phyloP scores from a whole-genome alignment of 2,888 invertebrate species.

The Lapara coniferarum region DNA sequence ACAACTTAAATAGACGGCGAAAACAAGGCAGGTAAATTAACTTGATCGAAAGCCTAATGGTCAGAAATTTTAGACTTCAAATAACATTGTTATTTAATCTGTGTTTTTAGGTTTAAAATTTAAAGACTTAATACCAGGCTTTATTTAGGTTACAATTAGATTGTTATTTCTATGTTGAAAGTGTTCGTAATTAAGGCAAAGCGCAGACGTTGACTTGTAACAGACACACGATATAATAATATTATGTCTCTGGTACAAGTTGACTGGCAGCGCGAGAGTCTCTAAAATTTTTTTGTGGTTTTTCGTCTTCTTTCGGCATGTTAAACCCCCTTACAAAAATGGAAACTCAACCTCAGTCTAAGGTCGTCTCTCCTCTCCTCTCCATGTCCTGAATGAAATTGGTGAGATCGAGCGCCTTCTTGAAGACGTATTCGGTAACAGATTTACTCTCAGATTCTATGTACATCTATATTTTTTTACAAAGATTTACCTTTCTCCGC shows the following conservation, averaged over 20 bases:
- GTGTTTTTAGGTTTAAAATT: background rate
- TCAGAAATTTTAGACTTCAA: conserved; percentile 4
- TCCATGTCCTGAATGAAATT: conserved; percentile 69
- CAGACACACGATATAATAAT: no score
- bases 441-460: conserved; percentile 85
- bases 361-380: conserved; percentile 62
- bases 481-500: no score
- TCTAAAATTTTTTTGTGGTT: no score
- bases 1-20: conserved; percentile 7
- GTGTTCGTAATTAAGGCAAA: no score
- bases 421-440: conserved; percentile 93
- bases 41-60: conserved; percentile 9
- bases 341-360: conserved; percentile 51
- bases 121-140: background rate
- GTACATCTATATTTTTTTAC: conserved; percentile 76
- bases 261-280: no score
- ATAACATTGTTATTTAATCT: background rate
- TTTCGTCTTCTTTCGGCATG: background rate
- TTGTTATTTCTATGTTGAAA: background rate
- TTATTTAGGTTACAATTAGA: background rate
- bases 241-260: no score
- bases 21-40: conserved; percentile 11
- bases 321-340: background rate
- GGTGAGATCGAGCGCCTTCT: conserved; percentile 91
- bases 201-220: no score